Base-by-base conservation (phyloP, 2,113 vertebrate species). In the Clarias batrachus region DNA sequence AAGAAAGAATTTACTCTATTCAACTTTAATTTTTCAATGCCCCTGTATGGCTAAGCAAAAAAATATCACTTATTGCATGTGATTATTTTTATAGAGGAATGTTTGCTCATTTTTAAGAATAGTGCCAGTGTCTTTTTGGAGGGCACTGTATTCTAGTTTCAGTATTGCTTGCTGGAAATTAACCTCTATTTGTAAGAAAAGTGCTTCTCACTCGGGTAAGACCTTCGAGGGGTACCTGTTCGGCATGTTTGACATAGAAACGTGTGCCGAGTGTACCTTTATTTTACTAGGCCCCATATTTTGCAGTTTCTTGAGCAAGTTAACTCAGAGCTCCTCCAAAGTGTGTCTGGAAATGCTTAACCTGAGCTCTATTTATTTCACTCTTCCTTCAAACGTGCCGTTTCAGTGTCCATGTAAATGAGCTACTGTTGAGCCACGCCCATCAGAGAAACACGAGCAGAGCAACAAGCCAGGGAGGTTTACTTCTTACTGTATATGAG, bases 51-150 rank as follows among this genome's bases (percentile, higher is more conserved):
- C 60, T 80, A 21, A 60, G 56, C 57, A 80, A 27, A 80, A 33
- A 33, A 19, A 19, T 59, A 30, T 59, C 16, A 13, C 41, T 76
- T 59, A 57, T 27, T 17, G n/a, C 76, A 57, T 57, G 54, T 78
- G 76, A 17, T 33, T 54, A 16, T n/a, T 78, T 19, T 78, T 78
- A 25, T 79, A 4, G 21, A 79, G 4, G 17, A 11, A 13, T 79
- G 16, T 59, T 59, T 60, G 56, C 19, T 80, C 52, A 30, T 57
- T 79, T 60, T 80, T 30, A 80, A 60, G 9, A 80, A 80, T 30
- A 37, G 56, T 60, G 54, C 27, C 78, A 60, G 54, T 80, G 78
- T 80, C 57, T 54, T 54, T 77, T 30, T 78, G 19, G 78, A 80
- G 57, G 57, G 56, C 23, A 37, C 78, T 60, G 7, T 60, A 80